Base-by-base conservation (phyloP, 2,797 vertebrate genomes). In the Enteromius radiatus region DNA sequence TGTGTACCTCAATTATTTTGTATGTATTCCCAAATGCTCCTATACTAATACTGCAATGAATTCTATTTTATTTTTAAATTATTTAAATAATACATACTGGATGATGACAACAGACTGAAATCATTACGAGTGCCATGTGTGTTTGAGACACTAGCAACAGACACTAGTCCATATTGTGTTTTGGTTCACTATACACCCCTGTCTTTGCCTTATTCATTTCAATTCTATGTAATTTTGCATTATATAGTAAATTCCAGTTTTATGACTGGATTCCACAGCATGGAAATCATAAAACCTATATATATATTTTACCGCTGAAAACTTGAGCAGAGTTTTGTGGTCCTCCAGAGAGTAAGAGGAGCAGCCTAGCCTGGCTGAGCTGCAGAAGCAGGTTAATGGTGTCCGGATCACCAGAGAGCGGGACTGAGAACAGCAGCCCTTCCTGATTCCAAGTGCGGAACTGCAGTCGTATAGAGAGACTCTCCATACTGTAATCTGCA, bases 371-470 rank as follows among this genome's bases (percentile, higher is more conserved):
- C 38, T 77, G 71, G 19, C 71, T 87, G 56, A 89, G 76, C 41
- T 83, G 70, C 36, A 89, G 76, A 15, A 77, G 47, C 19, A 89
- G 76, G 56, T 78, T 85, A 33, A 49, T 54, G 26, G 71, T 64
- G 15, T 77, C 56, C 0, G 68, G 68, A 38, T 81, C 54, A 31
- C 26, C 63, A n/a, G 79, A 80, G 71, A 89, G 76, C 1, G 71
- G 84, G 28, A 81, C 54, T 43, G 68, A 77, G 71, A 90, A 83
- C 5, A 90, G 59, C 38, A 84, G 68, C 5, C 90, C 85, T 3
- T 88, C 86, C 31, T 43, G 76, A 76, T 88, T 89, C 90, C 90
- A 90, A 1, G 89, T 90, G 8, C 90, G 87, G 23, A 90, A 87
- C 75, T 90, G 88, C 12, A 90, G 85, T 7, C 90, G 84, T n/a